Conservation (phyloP, 2,797 vertebrate genomes). For the Pantherophis vulpinus region DNA sequence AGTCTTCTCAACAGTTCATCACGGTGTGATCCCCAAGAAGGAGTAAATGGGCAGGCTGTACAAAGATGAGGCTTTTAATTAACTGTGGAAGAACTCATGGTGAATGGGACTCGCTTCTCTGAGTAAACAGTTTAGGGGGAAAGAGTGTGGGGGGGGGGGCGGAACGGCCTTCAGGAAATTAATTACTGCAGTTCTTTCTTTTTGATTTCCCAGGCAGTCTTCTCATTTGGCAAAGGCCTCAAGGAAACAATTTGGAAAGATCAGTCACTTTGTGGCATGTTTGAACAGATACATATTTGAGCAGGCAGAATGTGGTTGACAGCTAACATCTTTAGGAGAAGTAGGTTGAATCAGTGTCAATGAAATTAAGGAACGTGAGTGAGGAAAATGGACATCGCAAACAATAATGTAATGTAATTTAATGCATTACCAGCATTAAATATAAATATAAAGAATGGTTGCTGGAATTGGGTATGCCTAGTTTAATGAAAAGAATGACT, state of each 20-base stretch:
- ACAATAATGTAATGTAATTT: no score
- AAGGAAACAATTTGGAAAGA: conserved; percentile 8
- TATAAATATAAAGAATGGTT: no score
- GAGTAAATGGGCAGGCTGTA: neutral
- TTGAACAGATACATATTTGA: conserved; percentile 7
- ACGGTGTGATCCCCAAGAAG: neutral
- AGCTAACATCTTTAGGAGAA: conserved; percentile 1
- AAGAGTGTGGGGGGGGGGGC: neutral
- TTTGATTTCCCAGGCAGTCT: conserved; percentile 19
- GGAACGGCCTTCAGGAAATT: neutral
- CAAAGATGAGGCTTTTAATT: neutral
- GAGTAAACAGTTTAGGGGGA: neutral
- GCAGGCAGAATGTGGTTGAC: conserved; percentile 1
- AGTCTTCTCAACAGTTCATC: neutral
- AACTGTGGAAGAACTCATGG: neutral
- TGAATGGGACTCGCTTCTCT: neutral
- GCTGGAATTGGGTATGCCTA: no score
- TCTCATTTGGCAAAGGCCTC: neutral
- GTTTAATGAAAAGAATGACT: no score
- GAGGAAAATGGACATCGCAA: neutral
- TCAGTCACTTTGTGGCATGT: conserved; percentile 22
- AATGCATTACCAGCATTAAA: neutral
- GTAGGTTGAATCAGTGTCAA: neutral
- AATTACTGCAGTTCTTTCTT: neutral
- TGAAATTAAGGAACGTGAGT: neutral